phyloP scores from a whole-genome alignment of 2,888 invertebrate species.

The Philonicus albiceps region DNA sequence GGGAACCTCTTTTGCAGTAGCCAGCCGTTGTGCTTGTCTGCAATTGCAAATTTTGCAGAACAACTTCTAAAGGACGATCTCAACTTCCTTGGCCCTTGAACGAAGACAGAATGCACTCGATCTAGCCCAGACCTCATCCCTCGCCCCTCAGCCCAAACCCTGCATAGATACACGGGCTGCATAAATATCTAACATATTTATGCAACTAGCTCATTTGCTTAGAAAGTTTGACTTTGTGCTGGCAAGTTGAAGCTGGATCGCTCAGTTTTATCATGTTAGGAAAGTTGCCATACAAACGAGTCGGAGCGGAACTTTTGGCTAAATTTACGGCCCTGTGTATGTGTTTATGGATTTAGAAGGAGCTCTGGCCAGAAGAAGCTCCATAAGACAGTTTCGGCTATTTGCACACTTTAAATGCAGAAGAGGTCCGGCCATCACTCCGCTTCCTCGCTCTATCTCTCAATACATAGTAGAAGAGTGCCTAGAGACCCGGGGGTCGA shows the following conservation, averaged over 20 bases:
- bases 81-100: constrained; percentile 12
- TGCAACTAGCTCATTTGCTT: constrained; percentile 46
- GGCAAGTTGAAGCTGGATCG: constrained; percentile 31
- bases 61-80: constrained; percentile 35
- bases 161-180: not conserved
- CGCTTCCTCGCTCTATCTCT: not conserved
- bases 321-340: constrained; percentile 11
- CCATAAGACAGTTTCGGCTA: constrained; percentile 26
- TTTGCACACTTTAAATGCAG: constrained; percentile 37
- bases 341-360: constrained; percentile 18
- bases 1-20: not conserved
- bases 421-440: not conserved
- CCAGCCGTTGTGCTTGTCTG: not conserved
- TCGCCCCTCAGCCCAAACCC: not conserved
- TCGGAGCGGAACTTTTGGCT: not conserved
- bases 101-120: constrained; percentile 28
- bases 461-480: not conserved
- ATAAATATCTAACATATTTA: constrained; percentile 29
- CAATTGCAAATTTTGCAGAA: constrained; percentile 23
- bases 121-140: not conserved
- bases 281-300: constrained; percentile 28
- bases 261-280: constrained; percentile 46
- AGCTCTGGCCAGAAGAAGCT: not conserved
- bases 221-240: constrained; percentile 45
- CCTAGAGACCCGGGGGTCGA: not conserved